Evolutionary conservation across 2,113 vertebrate species (phyloP).

Genomic region (Anguilla japonica): DNA sequence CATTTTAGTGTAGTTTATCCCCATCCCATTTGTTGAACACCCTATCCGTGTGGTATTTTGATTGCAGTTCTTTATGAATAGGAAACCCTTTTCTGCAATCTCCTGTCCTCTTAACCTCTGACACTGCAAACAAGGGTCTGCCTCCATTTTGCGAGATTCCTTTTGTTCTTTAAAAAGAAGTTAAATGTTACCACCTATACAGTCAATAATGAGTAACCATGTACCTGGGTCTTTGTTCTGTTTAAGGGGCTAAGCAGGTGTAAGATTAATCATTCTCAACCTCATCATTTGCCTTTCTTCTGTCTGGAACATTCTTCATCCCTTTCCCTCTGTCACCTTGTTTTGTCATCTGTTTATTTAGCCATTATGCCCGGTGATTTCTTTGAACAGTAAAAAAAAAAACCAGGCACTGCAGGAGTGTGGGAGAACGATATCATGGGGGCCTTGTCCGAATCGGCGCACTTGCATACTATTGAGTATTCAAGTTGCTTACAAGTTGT

Average conservation of each 20-base stretch:
- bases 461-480: too few species aligned
- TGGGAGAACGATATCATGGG: too few species aligned
- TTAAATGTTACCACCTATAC: neutral
- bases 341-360: neutral
- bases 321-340: neutral
- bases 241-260: neutral
- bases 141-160: too few species aligned
- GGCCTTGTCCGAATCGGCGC: too few species aligned
- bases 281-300: neutral
- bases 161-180: neutral
- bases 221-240: neutral
- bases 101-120: too few species aligned
- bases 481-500: too few species aligned
- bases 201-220: neutral
- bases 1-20: too few species aligned
- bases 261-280: neutral
- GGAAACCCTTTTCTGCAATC: too few species aligned
- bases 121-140: neutral
- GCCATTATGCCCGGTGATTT: neutral
- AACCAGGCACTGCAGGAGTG: neutral
- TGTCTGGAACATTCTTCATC: neutral
- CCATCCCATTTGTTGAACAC: too few species aligned
- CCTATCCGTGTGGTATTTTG: too few species aligned
- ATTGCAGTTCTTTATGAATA: too few species aligned
- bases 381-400: neutral